A percentile compares a stretch with the other conserved stretches of the same genome.
Evolutionary conservation across 2,113 vertebrate genomes (phyloP).

Genomic region (Atrichornis clamosus): DNA sequence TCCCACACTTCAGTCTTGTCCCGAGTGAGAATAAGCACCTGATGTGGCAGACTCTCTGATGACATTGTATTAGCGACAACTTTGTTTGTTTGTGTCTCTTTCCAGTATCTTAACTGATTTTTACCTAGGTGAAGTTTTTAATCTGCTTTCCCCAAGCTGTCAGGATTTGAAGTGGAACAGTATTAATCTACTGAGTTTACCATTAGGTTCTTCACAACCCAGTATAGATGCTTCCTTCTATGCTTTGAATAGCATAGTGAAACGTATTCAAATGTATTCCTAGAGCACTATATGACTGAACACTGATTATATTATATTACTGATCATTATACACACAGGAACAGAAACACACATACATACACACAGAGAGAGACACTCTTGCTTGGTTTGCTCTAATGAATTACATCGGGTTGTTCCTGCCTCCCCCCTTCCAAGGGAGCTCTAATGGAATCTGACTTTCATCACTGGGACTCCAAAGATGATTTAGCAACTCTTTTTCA

Average conservation of each 20-base stretch:
- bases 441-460: neutral
- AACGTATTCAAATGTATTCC: neutral
- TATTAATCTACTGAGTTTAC: neutral
- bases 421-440: neutral
- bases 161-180: neutral
- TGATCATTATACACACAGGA: neutral
- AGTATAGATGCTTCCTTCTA: neutral
- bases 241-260: neutral
- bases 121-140: neutral
- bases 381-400: neutral
- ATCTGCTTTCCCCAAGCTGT: neutral
- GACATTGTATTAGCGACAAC: neutral
- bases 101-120: neutral
- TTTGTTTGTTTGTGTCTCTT: neutral
- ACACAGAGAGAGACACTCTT: rapidly evolving
- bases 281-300: neutral
- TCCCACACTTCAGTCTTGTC: neutral
- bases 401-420: neutral
- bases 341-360: neutral
- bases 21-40: rapidly evolving
- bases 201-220: neutral
- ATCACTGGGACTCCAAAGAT: neutral
- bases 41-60: neutral
- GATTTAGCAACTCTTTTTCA: neutral
- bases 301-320: too few relatives aligned